Evolutionary conservation across 2,113 vertebrate genomes (phyloP), one percentile per base, ranked within the genome.

Genomic region (Callaeas wilsoni): DNA sequence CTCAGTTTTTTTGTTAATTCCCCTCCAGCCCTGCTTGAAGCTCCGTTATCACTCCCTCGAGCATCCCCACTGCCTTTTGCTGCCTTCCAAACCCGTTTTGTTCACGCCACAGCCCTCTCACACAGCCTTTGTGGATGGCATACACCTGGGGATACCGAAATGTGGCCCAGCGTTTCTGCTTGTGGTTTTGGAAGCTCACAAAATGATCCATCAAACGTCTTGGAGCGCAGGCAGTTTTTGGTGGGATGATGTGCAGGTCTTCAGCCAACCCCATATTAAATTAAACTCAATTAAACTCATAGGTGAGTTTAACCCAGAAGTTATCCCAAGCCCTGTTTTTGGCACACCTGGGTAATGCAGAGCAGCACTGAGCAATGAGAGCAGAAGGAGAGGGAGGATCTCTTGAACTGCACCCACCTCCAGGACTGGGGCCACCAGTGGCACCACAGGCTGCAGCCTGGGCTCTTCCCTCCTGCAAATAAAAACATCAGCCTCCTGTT

Each of bases 11-110:
- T 65, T 76, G 56, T 79, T 21, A 55, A 10, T 9, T 75, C 47
- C 52, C 73, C 41, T 42, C 23, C 22, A 84, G 63, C 44, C 80
- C 44, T 2, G 0, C 53, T 33, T 35, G 68, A 69, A 53, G 56
- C 15, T 55, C 13, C 0, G 0, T 22, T 67, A 30, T 59, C 4
- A 0, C 15, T 37, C 7, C 13, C 39, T 42, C 29, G 21, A 44
- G 15, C 52, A 53, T 44, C 67, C 85, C 46, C 22, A 9, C 27
- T 32, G 41, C 16, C 13, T 55, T 3, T 0, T 26, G 12, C 17
- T 60, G 6, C 55, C 46, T 84, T 57, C 33, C 47, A 76, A 74
- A 50, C 11, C 8, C 1, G 7, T 44, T 60, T 11, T 2, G 1
- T 32, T 44, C 37, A 33, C 0, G 1, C 18, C 46, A 10, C 27